A percentile compares a stretch with the other conserved stretches of the same genome.
Evolutionary conservation across 1,140 invertebrate species (phyloP).

Genomic region (Papilio glaucus): DNA sequence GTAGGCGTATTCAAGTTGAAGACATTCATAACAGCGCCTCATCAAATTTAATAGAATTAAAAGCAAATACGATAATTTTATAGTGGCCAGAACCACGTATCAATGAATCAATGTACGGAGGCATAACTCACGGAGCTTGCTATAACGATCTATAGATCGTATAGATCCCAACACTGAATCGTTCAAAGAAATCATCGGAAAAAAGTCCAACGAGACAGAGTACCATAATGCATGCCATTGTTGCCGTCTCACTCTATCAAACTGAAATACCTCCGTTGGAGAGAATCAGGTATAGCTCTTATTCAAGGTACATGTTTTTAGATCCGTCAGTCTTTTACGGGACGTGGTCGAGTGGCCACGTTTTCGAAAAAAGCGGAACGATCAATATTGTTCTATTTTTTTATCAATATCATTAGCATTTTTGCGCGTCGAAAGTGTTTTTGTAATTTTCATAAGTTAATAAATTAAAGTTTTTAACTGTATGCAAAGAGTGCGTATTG

Average conservation of each 20-base stretch:
- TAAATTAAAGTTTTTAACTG: slow-evolving; percentile 16
- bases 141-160: slow-evolving; percentile 68
- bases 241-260: slow-evolving; percentile 52
- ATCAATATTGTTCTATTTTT: slow-evolving; percentile 39
- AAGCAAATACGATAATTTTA: slow-evolving; percentile 64
- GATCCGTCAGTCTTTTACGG: slow-evolving; percentile 51
- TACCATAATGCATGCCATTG: slow-evolving; percentile 74
- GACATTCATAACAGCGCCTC: slow-evolving; percentile 33
- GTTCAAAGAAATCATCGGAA: slow-evolving; percentile 74
- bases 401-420: slow-evolving; percentile 31
- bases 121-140: slow-evolving; percentile 65
- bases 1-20: slow-evolving; percentile 31
- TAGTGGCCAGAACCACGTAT: slow-evolving; percentile 52
- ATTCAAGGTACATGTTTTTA: slow-evolving; percentile 60
- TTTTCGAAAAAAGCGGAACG: slow-evolving; percentile 40
- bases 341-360: slow-evolving; percentile 41
- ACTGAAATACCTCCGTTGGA: slow-evolving; percentile 39
- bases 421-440: slow-evolving; percentile 40
- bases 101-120: slow-evolving; percentile 61
- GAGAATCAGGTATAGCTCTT: slow-evolving; percentile 54
- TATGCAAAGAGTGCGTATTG: neutral
- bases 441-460: slow-evolving; percentile 35
- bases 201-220: slow-evolving; percentile 62
- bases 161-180: slow-evolving; percentile 60
- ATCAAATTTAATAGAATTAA: slow-evolving; percentile 44